Evolutionary conservation across 2,797 vertebrate species (phyloP).

Genomic region (Buceros bicornis): DNA sequence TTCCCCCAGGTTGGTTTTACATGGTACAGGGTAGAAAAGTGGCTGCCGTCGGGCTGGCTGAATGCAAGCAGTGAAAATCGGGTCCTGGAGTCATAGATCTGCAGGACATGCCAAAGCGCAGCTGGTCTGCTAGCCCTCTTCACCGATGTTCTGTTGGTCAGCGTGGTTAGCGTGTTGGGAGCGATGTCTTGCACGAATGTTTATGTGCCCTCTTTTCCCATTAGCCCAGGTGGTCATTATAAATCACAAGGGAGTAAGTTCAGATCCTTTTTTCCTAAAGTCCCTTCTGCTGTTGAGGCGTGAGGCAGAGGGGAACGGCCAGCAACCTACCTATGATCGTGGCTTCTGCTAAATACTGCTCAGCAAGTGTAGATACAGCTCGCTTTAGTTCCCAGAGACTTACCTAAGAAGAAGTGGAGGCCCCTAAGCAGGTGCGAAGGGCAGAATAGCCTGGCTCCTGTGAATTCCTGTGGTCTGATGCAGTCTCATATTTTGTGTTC

Average conservation of each 20-base stretch:
- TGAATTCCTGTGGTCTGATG: neutral
- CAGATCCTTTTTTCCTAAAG: neutral
- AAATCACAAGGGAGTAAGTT: neutral
- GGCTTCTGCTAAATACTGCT: neutral
- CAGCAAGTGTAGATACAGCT: neutral
- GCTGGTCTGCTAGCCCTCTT: neutral
- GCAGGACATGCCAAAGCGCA: neutral
- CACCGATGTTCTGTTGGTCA: neutral
- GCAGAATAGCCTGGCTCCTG: accelerated
- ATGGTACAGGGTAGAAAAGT: accelerated
- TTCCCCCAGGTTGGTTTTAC: accelerated
- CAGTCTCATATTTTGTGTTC: neutral
- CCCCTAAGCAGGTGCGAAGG: neutral
- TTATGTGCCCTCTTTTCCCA: neutral
- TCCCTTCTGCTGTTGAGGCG: neutral
- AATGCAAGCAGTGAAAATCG: neutral
- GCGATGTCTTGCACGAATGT: neutral
- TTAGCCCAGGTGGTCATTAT: neutral
- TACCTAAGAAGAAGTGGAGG: neutral
- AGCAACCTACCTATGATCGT: neutral
- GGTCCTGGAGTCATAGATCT: neutral
- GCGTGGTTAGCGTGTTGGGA: accelerated
- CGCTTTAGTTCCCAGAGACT: neutral
- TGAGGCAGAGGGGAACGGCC: neutral
- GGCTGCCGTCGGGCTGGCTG: neutral